Base-by-base conservation (phyloP, 2,888 invertebrate genomes). In the Physocephala rufipes region DNA sequence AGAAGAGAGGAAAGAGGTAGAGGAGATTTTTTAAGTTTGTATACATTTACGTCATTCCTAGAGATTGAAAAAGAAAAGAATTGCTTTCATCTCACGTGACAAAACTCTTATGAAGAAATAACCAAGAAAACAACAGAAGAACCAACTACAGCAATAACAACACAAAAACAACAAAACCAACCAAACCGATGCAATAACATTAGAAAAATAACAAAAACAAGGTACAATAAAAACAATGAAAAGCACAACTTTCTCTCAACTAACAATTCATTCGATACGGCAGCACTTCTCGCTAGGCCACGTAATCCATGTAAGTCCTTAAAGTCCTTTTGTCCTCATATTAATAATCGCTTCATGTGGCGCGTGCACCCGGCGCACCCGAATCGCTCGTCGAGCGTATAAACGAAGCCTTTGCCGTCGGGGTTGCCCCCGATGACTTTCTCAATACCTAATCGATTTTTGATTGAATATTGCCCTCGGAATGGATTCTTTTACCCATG, bases 371-470 rank as follows among this genome's bases (percentile, higher is more conserved):
- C 36, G 36, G 5, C 36, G 4, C 36, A 36, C 9, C 5, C 21
- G 21, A 19, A 5, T 30, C 21, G 62, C 13, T 26, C 1, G 24
- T 24, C 53, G 28, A 53, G 51, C n/a, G n/a, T n/a, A n/a, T n/a
- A 36, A 21, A 49, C 26, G n/a, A 47, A 47, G 21, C 26, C 36
- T 43, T 9, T 47, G 5, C 28, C 30, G 51, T 45, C n/a, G n/a
- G 49, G 24, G 30, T 61, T 55, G 30, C 55, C 59, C 2, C 47
- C 26, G 61, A 30, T 36, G 43, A 24, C 49, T 62, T 68, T 55
- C 24, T 73, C 75, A 75, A 76, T 78, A 76, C 81, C 82, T 85
- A 84, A 84, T 84, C 84, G 84, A 84, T 85, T 84, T 85, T 85
- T 85, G 84, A 84, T 84, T 85, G 85, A 84, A 84, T 84, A 84